Evolutionary conservation across 1,140 invertebrate species (phyloP).

Genomic region (Melanaphis sacchari): DNA sequence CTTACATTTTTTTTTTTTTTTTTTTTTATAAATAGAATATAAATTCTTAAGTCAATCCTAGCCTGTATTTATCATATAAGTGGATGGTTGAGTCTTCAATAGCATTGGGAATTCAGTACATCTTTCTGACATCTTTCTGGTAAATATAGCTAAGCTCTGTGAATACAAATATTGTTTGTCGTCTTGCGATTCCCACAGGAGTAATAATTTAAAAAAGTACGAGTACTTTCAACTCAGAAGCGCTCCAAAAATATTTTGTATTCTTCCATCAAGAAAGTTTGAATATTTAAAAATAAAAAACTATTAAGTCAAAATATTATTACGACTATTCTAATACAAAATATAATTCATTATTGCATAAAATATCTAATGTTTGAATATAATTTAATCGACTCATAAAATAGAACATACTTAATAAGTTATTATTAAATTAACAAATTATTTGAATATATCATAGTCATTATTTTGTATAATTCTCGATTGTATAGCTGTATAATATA

Average conservation of each 20-base stretch:
- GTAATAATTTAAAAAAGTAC: neutral
- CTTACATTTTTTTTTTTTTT: neutral
- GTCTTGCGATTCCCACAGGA: neutral
- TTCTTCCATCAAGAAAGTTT: neutral
- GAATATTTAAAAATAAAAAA: neutral
- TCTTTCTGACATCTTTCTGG: neutral
- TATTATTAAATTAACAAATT: neutral
- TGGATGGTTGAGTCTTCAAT: neutral
- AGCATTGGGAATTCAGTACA: neutral
- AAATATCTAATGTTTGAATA: neutral
- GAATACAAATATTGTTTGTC: conserved; percentile 27
- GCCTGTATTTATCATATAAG: neutral
- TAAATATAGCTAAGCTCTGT: neutral
- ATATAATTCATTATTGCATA: neutral
- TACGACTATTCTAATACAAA: neutral
- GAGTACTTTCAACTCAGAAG: neutral
- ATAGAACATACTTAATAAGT: neutral
- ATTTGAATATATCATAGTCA: neutral
- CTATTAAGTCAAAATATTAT: neutral
- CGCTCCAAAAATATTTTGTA: neutral
- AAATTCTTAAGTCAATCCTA: neutral
- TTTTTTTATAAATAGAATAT: neutral
- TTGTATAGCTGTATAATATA: neutral
- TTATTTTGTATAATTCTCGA: neutral
- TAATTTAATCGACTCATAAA: neutral